Base-by-base conservation (phyloP, 2,888 invertebrate species). In the Mayetiola destructor region DNA sequence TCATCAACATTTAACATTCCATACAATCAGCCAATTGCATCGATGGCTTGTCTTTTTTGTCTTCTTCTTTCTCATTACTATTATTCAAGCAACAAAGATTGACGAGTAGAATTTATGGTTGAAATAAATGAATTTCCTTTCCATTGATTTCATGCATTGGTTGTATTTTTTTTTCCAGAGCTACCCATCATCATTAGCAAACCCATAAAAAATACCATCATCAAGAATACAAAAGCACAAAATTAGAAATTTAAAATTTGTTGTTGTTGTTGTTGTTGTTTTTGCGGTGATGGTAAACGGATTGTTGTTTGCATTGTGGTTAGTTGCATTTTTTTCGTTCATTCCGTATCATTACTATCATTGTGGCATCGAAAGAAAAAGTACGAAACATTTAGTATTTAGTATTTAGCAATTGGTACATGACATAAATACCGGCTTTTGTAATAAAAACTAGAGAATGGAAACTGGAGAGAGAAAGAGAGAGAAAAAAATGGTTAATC, bases 371-470 rank as follows among this genome's bases (percentile, higher is more conserved):
- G n/a, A 48, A n/a, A 48, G 23, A 42, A 40, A 40, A 27, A 48
- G 48, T 48, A 27, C n/a, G n/a, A n/a, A n/a, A n/a, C n/a, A n/a
- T n/a, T n/a, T n/a, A n/a, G n/a, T n/a, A n/a, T n/a, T n/a, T n/a
- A n/a, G n/a, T n/a, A n/a, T n/a, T 12, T 48, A 48, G n/a, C 48
- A 48, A 27, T 48, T 48, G 16, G 48, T 48, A 48, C 48, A 48
- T 48, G 48, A 48, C 48, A 48, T 48, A 48, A 48, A 48, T 48
- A 48, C 48, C 48, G 27, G 48, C 48, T 27, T 48, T 48, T 48
- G 48, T 48, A 27, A n/a, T 16, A 16, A 12, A 4, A 4, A 3
- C 14, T 16, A 37, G 32, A 32, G 12, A 32, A 32, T 32, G 12
- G 32, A 8, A 32, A 32, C 32, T 12, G 32, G 8, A 32, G n/a